These are phyloP conservation scores for Megaustenia siamemsis DNA, from an alignment of 2,888 invertebrate genomes.

Conservation along the genomic window DNA sequence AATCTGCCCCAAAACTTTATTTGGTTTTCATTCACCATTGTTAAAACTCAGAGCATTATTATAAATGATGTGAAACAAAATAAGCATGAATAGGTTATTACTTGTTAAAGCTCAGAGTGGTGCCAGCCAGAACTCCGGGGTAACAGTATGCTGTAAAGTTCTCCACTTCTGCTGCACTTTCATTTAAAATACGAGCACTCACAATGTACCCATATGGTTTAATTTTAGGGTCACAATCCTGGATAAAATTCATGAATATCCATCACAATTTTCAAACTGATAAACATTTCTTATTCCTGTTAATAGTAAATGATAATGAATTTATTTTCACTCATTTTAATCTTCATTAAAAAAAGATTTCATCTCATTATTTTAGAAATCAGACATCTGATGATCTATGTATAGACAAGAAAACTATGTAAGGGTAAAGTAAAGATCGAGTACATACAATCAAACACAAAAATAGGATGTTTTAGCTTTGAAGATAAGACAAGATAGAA, in stretches of 20 bases:
- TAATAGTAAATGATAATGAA: no score
- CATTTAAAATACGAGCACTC: slow-evolving; percentile 56
- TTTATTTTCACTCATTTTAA: no score
- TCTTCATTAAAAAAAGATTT: slow-evolving; percentile 32
- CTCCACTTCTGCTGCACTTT: slow-evolving; percentile 51
- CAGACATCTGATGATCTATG: no score
- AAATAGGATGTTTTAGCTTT: no score
- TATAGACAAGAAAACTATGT: no score
- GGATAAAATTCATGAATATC: slow-evolving; percentile 55
- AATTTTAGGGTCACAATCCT: slow-evolving; percentile 62
- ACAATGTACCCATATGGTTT: slow-evolving; percentile 59
- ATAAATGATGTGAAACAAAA: neutral
- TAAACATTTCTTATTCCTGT: no score
- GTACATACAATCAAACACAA: no score
- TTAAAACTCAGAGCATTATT: no score
- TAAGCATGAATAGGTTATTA: neutral
- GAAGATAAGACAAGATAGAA: no score
- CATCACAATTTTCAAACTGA: neutral
- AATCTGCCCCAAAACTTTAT: no score
- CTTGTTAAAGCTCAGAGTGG: slow-evolving; percentile 48
- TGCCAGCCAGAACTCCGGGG: slow-evolving; percentile 64
- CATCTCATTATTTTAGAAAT: neutral
- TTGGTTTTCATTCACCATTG: no score
- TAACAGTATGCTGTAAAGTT: slow-evolving; percentile 60
- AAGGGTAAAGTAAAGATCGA: no score